A percentile compares a stretch with the other conserved stretches of the same genome.
Evolutionary conservation across 1,140 invertebrate genomes (phyloP).

Genomic region (Bombus confusus): DNA sequence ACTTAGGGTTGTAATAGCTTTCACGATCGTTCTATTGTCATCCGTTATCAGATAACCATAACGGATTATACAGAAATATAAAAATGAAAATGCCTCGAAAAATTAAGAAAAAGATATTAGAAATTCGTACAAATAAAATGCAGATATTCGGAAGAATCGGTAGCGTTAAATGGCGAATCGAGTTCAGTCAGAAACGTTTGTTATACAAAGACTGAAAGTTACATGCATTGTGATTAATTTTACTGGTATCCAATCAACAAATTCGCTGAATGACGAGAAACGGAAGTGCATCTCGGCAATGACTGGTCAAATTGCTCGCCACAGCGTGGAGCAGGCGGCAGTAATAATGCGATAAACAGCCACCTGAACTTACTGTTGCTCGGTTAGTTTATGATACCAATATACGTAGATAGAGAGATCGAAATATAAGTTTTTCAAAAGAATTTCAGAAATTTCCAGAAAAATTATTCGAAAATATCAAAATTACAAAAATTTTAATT

Average conservation of each 20-base stretch:
- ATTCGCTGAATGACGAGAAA: slow-evolving; percentile 36
- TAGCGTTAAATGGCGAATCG: background rate
- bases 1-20: background rate
- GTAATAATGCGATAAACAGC: slow-evolving; percentile 19
- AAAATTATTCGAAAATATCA: too few relatives aligned
- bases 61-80: background rate
- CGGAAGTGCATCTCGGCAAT: slow-evolving; percentile 62
- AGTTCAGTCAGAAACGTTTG: background rate
- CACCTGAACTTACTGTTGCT: slow-evolving; percentile 52
- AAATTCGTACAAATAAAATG: background rate
- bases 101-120: background rate
- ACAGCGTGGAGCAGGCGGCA: slow-evolving; percentile 35
- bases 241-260: slow-evolving; percentile 1
- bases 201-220: background rate
- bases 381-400: slow-evolving; percentile 64
- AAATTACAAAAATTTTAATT: too few relatives aligned
- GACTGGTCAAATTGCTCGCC: slow-evolving; percentile 39
- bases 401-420: background rate
- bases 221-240: background rate
- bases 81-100: too few relatives aligned
- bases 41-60: too few relatives aligned
- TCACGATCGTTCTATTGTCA: background rate
- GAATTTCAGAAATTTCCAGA: too few relatives aligned
- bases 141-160: background rate
- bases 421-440: too few relatives aligned